phyloP scores from a whole-genome alignment of 1,140 invertebrate species.

The Saccostrea echinata region DNA sequence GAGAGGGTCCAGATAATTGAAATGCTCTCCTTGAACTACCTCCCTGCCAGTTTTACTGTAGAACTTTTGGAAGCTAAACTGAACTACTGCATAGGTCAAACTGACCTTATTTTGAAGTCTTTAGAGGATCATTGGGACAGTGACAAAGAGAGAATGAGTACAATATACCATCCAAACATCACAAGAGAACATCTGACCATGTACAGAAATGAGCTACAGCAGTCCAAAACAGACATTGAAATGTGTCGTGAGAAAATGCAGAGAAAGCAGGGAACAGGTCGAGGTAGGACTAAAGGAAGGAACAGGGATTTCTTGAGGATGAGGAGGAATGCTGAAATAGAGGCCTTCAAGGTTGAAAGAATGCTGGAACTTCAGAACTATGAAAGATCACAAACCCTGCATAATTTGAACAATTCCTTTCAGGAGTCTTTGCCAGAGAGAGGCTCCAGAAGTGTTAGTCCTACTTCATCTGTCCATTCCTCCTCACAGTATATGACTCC shows the following conservation, averaged over 20 bases:
- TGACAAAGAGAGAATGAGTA: conserved; percentile 50
- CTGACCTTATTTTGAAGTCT: conserved; percentile 72
- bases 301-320: conserved; percentile 61
- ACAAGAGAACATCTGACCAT: conserved; percentile 65
- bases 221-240: conserved; percentile 66
- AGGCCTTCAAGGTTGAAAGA: conserved; percentile 73
- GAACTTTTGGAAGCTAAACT: conserved; percentile 76
- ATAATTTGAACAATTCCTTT: conserved; percentile 35
- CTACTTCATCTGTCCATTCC: conserved; percentile 27
- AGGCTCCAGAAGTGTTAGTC: conserved; percentile 40
- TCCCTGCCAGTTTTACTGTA: conserved; percentile 75
- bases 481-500: conserved; percentile 62
- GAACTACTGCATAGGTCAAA: conserved; percentile 77
- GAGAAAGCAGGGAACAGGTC: conserved; percentile 53
- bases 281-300: conserved; percentile 63
- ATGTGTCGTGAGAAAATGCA: conserved; percentile 65
- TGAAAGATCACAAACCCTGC: conserved; percentile 52
- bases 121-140: conserved; percentile 70
- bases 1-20: conserved; percentile 75
- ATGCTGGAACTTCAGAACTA: conserved; percentile 63
- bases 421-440: conserved; percentile 32
- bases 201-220: conserved; percentile 64
- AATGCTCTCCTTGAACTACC: conserved; percentile 71
- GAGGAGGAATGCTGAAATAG: conserved; percentile 68
- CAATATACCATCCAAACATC: conserved; percentile 48